A percentile compares a stretch with the other conserved stretches of the same genome.
Conservation (phyloP, 2,888 invertebrate species). For the Dysmachus trigonus region DNA sequence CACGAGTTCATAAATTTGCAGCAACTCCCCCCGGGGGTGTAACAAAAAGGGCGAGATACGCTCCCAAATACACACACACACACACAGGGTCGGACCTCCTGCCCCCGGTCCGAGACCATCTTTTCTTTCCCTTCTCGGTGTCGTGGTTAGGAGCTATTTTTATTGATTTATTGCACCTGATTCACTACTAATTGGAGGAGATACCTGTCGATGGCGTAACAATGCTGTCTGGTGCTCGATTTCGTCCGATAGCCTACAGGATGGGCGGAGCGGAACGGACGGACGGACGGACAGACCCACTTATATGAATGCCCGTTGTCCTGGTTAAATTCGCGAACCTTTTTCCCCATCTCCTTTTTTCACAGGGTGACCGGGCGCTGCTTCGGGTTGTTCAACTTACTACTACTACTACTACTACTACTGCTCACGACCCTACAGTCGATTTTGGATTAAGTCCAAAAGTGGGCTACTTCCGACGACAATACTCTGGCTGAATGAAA, state of each 20-base stretch:
- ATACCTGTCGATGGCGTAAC: slow-evolving; percentile 20
- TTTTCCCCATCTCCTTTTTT: neutral
- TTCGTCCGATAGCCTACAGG: neutral
- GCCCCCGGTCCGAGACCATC: neutral
- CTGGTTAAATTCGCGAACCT: slow-evolving; percentile 1
- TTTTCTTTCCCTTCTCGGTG: neutral
- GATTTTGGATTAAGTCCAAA: slow-evolving; percentile 29
- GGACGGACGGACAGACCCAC: neutral
- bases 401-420: too few relatives aligned
- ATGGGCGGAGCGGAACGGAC: neutral
- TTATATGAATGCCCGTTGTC: neutral
- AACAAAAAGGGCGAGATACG: neutral
- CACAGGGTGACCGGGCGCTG: neutral
- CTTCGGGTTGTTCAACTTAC: slow-evolving; percentile 25
- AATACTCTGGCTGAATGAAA: slow-evolving; percentile 28
- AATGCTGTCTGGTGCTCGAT: slow-evolving; percentile 13
- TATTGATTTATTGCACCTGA: slow-evolving; percentile 39
- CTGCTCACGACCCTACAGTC: neutral
- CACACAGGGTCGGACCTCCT: neutral
- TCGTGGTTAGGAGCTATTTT: slow-evolving; percentile 32
- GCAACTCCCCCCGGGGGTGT: slow-evolving; percentile 47
- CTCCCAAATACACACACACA: slow-evolving; percentile 10
- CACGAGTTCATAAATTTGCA: slow-evolving; percentile 50
- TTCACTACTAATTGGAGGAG: slow-evolving; percentile 21
- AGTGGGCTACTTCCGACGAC: slow-evolving; percentile 28